These are phyloP conservation scores for Phthorimaea operculella DNA, from an alignment of 1,140 invertebrate genomes.

Conservation along the genomic window DNA sequence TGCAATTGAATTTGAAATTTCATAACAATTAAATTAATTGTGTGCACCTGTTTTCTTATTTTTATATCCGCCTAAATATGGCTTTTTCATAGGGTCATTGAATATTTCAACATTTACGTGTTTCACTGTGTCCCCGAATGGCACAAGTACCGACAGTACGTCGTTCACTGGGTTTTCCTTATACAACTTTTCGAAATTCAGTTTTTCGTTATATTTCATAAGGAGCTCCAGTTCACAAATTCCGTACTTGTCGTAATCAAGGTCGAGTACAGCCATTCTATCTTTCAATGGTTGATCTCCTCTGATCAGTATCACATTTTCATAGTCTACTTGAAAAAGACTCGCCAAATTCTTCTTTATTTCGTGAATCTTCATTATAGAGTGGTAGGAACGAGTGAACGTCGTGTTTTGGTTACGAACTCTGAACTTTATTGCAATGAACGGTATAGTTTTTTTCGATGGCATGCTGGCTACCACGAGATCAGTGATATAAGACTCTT, in stretches of 20 bases:
- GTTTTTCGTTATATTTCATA: slow-evolving; percentile 50
- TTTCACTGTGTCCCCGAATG: slow-evolving; percentile 54
- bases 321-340: slow-evolving; percentile 46
- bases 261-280: slow-evolving; percentile 45
- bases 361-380: slow-evolving; percentile 52
- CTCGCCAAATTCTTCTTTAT: slow-evolving; percentile 60
- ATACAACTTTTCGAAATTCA: slow-evolving; percentile 59
- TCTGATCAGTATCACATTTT: slow-evolving; percentile 48
- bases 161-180: slow-evolving; percentile 63
- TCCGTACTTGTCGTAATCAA: slow-evolving; percentile 64
- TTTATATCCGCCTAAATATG: slow-evolving; percentile 73
- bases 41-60: slow-evolving; percentile 64
- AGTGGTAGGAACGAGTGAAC: slow-evolving; percentile 62
- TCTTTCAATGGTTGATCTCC: slow-evolving; percentile 49
- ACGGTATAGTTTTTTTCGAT: slow-evolving; percentile 49
- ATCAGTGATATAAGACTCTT: slow-evolving; percentile 51
- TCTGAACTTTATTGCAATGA: slow-evolving; percentile 61
- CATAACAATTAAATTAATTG: no score
- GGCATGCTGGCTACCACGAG: slow-evolving; percentile 46
- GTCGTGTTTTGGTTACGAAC: slow-evolving; percentile 50
- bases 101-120: slow-evolving; percentile 71
- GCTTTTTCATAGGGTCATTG: slow-evolving; percentile 69
- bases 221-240: slow-evolving; percentile 59
- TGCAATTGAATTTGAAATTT: no score
- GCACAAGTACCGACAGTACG: slow-evolving; percentile 66